Evolutionary conservation across 2,888 invertebrate species (phyloP), one percentile per base, ranked within the genome.

Genomic region (Platycheirus albimanus): DNA sequence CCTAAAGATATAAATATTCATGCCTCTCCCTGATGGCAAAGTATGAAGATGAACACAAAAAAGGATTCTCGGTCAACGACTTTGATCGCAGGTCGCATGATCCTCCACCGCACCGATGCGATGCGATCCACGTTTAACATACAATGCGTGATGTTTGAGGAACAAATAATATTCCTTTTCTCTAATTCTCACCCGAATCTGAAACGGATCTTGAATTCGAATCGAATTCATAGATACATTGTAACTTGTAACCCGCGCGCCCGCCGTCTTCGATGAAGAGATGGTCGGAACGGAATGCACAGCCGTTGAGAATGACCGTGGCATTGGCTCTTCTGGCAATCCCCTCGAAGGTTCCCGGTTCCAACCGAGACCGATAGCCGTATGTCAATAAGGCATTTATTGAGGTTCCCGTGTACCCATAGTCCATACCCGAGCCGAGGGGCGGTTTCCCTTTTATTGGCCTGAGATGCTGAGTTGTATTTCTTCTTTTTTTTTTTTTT

Each of bases 331-430:
- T 54, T 64, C 61, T 20, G n/a, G 30, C 36, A 36, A 52, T 28
- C 41, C 52, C 36, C 49, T 63, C 7, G 10, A 19, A 17, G 43
- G 52, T 67, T 63, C 51, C 15, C 20, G 8, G 56, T 38, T 17
- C 51, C 33, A 24, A n/a, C 38, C 56, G n/a, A 52, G 58, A 33
- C 36, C 64, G 45, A 70, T 24, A 38, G 49, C 70, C 76, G 67
- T 81, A 77, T 76, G 81, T 81, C 81, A 81, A 81, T 81, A 81
- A 72, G 61, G 71, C 76, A 61, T 81, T 81, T 81, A 76, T 81
- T 81, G 81, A 81, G 67, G 71, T 81, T 71, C n/a, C 76, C 71
- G 52, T 41, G 71, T 81, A 67, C n/a, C 76, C 71, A 45, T 41
- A 30, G 43, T 24, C 20, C 51, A 52, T 76, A 66, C 61, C 71